Conservation (phyloP, 2,113 vertebrate species). For the Turnix velox region DNA sequence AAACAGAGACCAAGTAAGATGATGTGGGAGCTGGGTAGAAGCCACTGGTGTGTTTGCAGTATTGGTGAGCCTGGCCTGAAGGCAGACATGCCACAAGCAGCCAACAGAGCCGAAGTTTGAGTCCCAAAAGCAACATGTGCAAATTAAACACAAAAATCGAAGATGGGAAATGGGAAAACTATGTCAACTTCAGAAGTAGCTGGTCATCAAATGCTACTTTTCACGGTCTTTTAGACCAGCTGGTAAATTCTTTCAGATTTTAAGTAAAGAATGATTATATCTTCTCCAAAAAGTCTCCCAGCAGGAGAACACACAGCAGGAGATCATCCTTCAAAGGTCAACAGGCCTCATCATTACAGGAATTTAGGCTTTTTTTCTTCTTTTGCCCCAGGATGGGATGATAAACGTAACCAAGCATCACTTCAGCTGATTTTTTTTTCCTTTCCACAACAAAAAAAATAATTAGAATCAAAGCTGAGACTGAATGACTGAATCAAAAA, state of each 20-base stretch:
- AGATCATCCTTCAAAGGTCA: background rate
- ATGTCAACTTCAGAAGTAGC: background rate
- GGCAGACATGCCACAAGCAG: background rate
- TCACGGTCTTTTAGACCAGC: no score
- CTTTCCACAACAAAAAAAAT: background rate
- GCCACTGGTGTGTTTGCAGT: background rate
- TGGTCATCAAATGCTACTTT: no score
- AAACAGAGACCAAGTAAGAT: background rate
- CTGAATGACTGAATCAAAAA: background rate
- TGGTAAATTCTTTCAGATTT: background rate
- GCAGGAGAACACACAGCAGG: background rate
- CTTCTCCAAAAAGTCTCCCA: background rate
- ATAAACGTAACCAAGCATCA: background rate
- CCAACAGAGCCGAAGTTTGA: background rate
- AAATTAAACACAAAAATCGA: background rate
- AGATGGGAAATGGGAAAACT: background rate
- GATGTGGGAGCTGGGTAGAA: background rate
- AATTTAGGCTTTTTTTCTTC: background rate
- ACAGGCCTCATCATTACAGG: background rate
- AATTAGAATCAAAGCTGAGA: background rate
- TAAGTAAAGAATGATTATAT: background rate
- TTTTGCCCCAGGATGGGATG: no score
- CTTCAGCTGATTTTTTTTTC: background rate
- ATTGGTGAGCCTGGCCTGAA: background rate
- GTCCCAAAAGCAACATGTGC: background rate